Evolutionary conservation across 2,113 vertebrate species (phyloP).

Genomic region (Boulengeromyrus knoepffleri): DNA sequence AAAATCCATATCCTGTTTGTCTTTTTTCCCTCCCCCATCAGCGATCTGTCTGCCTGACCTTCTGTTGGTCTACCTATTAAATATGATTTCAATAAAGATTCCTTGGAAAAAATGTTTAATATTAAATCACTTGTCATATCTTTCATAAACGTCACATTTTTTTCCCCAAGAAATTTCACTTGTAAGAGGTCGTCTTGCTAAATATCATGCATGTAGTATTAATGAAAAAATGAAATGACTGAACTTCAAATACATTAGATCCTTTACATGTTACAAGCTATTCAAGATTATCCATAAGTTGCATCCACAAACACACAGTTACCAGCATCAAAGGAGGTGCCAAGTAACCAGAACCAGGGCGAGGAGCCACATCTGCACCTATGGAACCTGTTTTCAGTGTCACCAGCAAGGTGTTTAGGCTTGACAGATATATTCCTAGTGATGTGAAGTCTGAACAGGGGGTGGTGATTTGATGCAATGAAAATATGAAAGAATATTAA

Average conservation of each 20-base stretch:
- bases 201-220: not conserved
- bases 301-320: not conserved
- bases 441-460: not conserved
- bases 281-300: not conserved
- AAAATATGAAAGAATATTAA: not conserved
- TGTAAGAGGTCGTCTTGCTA: not conserved
- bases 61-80: not conserved
- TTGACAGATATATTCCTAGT: not conserved
- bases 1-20: not conserved
- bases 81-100: not conserved
- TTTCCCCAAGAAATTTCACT: not conserved
- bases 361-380: not conserved
- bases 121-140: not conserved
- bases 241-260: not conserved
- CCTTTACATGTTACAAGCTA: not conserved
- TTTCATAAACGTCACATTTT: not conserved
- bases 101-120: not conserved
- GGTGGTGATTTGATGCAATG: not conserved
- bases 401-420: too few relatives aligned
- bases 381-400: too few relatives aligned
- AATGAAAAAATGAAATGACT: not conserved
- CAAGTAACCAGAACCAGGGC: not conserved
- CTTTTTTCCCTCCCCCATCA: not conserved
- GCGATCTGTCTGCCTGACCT: not conserved
- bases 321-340: not conserved